Evolutionary conservation across 2,888 invertebrate species (phyloP).

Genomic region (Hydriomena furcata): DNA sequence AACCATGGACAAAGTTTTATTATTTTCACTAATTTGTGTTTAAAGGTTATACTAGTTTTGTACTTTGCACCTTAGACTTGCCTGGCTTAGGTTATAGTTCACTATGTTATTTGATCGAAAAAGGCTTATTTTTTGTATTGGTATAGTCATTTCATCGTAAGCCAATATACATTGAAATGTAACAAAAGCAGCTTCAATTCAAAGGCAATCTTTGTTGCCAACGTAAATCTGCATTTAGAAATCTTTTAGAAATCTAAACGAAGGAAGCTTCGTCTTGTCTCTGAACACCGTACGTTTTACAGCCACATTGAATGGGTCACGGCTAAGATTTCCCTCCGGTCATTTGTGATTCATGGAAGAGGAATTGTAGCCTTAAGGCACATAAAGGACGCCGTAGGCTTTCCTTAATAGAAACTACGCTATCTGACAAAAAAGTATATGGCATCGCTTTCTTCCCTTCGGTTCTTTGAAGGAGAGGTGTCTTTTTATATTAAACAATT

Average conservation of each 20-base stretch:
- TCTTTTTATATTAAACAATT: conserved; percentile 47
- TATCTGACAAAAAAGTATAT: conserved; percentile 57
- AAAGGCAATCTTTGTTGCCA: conserved; percentile 20
- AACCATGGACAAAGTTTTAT: too few relatives aligned
- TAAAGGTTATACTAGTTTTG: too few relatives aligned
- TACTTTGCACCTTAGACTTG: too few relatives aligned
- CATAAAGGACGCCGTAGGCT: conserved; percentile 80
- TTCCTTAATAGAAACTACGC: conserved; percentile 66
- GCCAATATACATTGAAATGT: conserved; percentile 17
- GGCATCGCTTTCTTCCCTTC: conserved; percentile 58
- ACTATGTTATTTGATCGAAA: too few relatives aligned
- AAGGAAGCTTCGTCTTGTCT: conserved; percentile 37
- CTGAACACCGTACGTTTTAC: conserved; percentile 53
- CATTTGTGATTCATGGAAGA: conserved; percentile 83
- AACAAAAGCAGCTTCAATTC: conserved; percentile 15
- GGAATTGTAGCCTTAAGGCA: conserved; percentile 79
- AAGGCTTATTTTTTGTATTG: too few relatives aligned
- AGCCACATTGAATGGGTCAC: conserved; percentile 76
- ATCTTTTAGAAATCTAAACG: conserved; percentile 27
- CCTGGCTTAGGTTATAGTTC: too few relatives aligned
- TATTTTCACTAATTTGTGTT: too few relatives aligned
- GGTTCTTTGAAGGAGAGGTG: conserved; percentile 40
- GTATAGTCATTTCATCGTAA: neutral
- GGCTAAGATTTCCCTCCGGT: conserved; percentile 83
- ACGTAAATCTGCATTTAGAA: conserved; percentile 29